Evolutionary conservation across 2,113 vertebrate species (phyloP).

Genomic region (Canis aureus): DNA sequence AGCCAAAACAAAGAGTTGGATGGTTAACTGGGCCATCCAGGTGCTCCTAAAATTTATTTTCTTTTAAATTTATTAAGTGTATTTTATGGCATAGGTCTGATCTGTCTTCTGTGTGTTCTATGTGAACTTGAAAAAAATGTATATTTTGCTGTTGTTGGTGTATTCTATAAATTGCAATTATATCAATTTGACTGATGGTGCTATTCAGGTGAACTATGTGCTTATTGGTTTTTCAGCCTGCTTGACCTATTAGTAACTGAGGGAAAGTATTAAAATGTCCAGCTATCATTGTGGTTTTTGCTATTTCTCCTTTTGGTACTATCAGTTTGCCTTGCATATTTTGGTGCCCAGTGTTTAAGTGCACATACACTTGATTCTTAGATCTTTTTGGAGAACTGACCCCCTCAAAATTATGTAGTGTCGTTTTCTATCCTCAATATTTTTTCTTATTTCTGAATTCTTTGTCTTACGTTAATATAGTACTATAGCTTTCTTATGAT

Average conservation of each 20-base stretch:
- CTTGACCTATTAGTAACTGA: neutral
- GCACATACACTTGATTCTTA: neutral
- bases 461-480: neutral
- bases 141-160: neutral
- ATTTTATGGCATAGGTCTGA: neutral
- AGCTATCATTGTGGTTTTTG: neutral
- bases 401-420: neutral
- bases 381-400: neutral
- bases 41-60: neutral
- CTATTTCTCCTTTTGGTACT: neutral
- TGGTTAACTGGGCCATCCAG: no score
- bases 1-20: no score
- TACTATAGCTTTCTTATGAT: neutral
- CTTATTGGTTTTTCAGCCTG: neutral
- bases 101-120: neutral
- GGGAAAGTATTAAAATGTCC: neutral
- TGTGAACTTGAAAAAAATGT: neutral
- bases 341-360: neutral
- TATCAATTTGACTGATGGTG: neutral
- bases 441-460: neutral
- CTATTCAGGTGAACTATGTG: neutral
- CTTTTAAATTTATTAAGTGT: neutral
- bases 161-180: neutral
- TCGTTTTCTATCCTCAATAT: neutral
- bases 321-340: neutral